Evolutionary conservation across 2,113 vertebrate genomes (phyloP).

Genomic region (mouse (Mus musculus)): GRCm39 chr5:126149001-126149500

Average conservation of each 20-base stretch:
- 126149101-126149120: background rate
- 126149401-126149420: background rate
- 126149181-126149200: background rate
- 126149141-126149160: background rate
- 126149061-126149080: background rate
- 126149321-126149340: background rate
- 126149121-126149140: background rate
- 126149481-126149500: too few relatives aligned
- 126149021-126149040: background rate
- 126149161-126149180: background rate
- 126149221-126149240: background rate
- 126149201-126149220: background rate
- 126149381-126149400: background rate
- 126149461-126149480: accelerated
- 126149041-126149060: background rate
- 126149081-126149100: background rate
- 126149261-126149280: background rate
- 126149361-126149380: background rate
- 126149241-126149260: background rate
- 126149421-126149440: background rate
- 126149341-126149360: background rate
- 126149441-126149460: too few relatives aligned
- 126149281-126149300: background rate
- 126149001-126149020: too few relatives aligned
- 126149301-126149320: background rate